Percentiles rank a stretch among this genome's conserved stretches.
Evolutionary conservation across 2,888 invertebrate species (phyloP).

Genomic region (Miltochrista miniata): DNA sequence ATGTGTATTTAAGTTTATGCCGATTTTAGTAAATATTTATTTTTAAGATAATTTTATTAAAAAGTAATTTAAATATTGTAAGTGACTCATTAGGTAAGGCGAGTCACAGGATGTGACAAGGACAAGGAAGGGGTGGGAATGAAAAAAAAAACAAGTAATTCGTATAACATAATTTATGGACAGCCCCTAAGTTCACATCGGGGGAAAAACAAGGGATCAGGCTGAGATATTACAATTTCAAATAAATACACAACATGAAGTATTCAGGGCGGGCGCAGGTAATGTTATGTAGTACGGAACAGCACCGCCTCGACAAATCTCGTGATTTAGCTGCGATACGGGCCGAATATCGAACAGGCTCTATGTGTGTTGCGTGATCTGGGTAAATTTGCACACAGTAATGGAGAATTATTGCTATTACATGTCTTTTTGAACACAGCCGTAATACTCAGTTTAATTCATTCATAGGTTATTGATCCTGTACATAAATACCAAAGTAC

Average conservation of each 20-base stretch:
- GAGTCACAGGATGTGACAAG: no score
- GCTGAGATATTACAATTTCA: slow-evolving; percentile 81
- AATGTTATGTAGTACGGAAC: slow-evolving; percentile 77
- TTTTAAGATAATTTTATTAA: no score
- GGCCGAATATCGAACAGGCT: slow-evolving; percentile 77
- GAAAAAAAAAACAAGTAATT: no score
- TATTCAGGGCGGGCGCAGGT: slow-evolving; percentile 79
- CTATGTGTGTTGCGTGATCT: slow-evolving; percentile 77
- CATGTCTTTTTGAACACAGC: slow-evolving; percentile 33
- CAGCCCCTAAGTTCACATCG: slow-evolving; percentile 52
- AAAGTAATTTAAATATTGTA: no score
- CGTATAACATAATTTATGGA: no score
- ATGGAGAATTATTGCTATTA: slow-evolving; percentile 74
- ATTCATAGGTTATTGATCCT: slow-evolving; percentile 25
- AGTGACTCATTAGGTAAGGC: no score
- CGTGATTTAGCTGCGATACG: slow-evolving; percentile 81
- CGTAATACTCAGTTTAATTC: slow-evolving; percentile 22
- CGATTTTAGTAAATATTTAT: no score
- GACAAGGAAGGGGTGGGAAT: no score
- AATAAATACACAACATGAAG: slow-evolving; percentile 81
- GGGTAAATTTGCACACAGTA: slow-evolving; percentile 76
- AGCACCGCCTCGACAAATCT: slow-evolving; percentile 80
- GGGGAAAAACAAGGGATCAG: slow-evolving; percentile 76
- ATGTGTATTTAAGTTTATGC: no score
- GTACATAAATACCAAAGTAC: slow-evolving; percentile 13